Evolutionary conservation across 2,113 vertebrate genomes (phyloP).

Genomic region (Pygoscelis antarcticus): DNA sequence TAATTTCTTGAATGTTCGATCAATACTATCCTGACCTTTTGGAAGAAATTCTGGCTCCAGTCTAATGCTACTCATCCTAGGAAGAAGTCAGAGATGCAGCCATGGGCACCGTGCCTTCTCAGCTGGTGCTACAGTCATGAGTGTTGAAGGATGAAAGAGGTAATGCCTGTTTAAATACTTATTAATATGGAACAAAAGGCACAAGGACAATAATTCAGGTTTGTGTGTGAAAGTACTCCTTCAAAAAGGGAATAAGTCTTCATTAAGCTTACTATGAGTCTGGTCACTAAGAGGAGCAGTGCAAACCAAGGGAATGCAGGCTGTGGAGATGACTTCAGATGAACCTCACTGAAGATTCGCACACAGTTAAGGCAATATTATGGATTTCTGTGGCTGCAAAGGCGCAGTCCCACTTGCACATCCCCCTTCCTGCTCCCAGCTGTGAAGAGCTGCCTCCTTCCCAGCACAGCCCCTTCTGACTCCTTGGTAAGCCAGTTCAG

Average conservation of each 20-base stretch:
- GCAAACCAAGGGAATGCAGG: background rate
- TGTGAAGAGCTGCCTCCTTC: background rate
- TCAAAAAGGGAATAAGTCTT: background rate
- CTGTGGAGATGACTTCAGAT: background rate
- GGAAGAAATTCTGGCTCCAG: background rate
- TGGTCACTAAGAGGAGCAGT: background rate
- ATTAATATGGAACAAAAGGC: background rate
- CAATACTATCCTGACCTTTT: background rate
- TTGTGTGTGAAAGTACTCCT: fast-evolving
- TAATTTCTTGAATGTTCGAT: background rate
- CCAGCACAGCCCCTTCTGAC: background rate
- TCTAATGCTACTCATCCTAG: background rate
- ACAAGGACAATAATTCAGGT: background rate
- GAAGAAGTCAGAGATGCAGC: background rate
- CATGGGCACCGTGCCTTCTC: background rate
- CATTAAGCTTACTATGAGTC: background rate
- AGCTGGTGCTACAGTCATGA: background rate
- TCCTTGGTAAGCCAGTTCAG: background rate
- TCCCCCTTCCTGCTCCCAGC: background rate
- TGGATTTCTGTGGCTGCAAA: background rate
- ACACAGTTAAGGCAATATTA: background rate
- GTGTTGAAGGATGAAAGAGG: background rate
- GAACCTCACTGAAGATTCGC: background rate
- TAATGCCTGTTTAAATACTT: background rate
- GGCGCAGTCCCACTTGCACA: background rate